Base-by-base conservation (phyloP, 2,888 invertebrate genomes). In the Muscina levida region DNA sequence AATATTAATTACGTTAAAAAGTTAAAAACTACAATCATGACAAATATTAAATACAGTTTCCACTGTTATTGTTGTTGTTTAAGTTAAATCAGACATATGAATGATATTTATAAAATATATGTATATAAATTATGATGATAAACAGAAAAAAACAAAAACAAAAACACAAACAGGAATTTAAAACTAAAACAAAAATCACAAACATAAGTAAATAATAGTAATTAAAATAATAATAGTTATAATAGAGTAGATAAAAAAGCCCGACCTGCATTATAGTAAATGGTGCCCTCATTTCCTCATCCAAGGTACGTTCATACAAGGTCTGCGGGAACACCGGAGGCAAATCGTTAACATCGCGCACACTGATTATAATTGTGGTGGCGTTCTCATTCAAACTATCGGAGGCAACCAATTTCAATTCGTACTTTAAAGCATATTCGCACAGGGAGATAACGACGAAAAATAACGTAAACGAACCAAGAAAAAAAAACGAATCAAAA, bases 381-480 rank as follows among this genome's bases (percentile, higher is more conserved):
- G 93, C 94, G 92, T 95, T 96, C 92, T 97, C 97, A 92, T 96
- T 96, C 91, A 96, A 93, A 89, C 96, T 96, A 92, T 96, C 96
- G 84, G 97, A 96, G 82, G 96, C 96, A 89, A 97, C 96, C 93
- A 96, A 93, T 90, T 95, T 95, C 92, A 96, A 93, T 92, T 95
- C 95, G 92, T 96, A 96, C 95, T 96, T 83, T 81, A 44, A n/a
- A n/a, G n/a, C n/a, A n/a, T n/a, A n/a, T n/a, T n/a, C n/a, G n/a
- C n/a, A n/a, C 22, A 22, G 5, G 11, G 53, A 11, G 11, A n/a
- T 93, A 31, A 62, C 66, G 70, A 71, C 66, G 59, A 79, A 78
- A 77, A 72, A 77, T n/a, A 84, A 44, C 51, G 87, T 83, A 85
- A 31, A 72, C 19, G 22, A n/a, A n/a, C n/a, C n/a, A 31, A 72